A percentile compares a stretch with the other conserved stretches of the same genome.
phyloP scores from a whole-genome alignment of 2,113 vertebrate species.

The Ancistrus triradiatus region DNA sequence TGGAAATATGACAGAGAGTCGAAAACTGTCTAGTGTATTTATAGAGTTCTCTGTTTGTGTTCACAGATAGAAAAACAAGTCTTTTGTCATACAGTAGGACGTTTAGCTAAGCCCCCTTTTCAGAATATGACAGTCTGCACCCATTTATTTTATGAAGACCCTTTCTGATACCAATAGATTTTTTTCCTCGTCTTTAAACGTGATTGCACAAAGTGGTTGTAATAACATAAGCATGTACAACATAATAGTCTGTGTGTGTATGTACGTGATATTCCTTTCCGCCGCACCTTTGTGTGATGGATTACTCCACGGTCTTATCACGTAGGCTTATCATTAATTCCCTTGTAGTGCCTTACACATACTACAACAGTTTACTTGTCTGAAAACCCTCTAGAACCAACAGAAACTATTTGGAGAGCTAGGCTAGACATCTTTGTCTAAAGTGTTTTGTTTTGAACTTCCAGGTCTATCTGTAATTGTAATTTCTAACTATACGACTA shows the following conservation, averaged over 20 bases:
- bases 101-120: slow-evolving; percentile 69
- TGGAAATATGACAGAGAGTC: slow-evolving; percentile 69
- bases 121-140: slow-evolving; percentile 88
- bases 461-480: slow-evolving; percentile 65
- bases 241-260: slow-evolving; percentile 74
- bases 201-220: slow-evolving; percentile 90
- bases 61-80: slow-evolving; percentile 56
- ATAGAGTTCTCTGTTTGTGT: slow-evolving; percentile 63
- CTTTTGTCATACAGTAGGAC: slow-evolving; percentile 65
- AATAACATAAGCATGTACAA: slow-evolving; percentile 85
- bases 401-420: slow-evolving; percentile 67
- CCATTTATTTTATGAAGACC: slow-evolving; percentile 72
- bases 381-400: slow-evolving; percentile 73
- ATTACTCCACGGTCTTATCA: slow-evolving; percentile 72
- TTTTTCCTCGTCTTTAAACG: slow-evolving; percentile 70
- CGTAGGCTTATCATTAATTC: slow-evolving; percentile 82
- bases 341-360: slow-evolving; percentile 99
- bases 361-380: slow-evolving; percentile 80
- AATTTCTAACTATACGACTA: slow-evolving; percentile 49
- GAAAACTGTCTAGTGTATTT: slow-evolving; percentile 74
- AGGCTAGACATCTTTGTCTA: slow-evolving; percentile 53
- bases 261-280: slow-evolving; percentile 76
- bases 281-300: slow-evolving; percentile 60
- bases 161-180: slow-evolving; percentile 84
- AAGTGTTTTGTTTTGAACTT: slow-evolving; percentile 59